Base-by-base conservation (phyloP, 2,113 vertebrate genomes). In the Otis tarda region DNA sequence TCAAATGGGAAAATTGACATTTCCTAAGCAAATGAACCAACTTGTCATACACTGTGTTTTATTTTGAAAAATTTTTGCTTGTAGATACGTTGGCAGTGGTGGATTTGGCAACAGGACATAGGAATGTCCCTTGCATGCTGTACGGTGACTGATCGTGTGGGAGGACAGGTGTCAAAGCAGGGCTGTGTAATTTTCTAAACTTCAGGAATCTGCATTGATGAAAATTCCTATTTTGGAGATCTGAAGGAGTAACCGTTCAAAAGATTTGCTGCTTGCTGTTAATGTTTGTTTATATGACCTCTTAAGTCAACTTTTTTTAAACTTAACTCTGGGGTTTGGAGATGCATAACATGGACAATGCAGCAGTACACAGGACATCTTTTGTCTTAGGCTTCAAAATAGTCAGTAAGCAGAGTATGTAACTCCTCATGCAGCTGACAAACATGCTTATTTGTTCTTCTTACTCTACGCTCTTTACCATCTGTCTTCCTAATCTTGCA, bases 131-230 rank as follows among this genome's bases (percentile, higher is more conserved):
- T 65, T 30, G 35, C 27, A 81, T 81, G 86, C 82, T 39, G 37
- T 53, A 11, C 50, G 68, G 75, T 64, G 73, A 39, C 11, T 60
- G 76, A 68, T 30, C 17, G 78, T 47, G 90, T 97, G 91, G 91
- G 95, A 95, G 94, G 93, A 94, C 70, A 88, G 92, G 88, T 91
- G 82, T 89, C 84, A 94, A 18, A 75, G 89, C 85, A 82, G 78
- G 78, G 73, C 67, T 85, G 65, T 28, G 77, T 47, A 77, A 15
- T 50, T 12, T 69, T 23, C 63, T 41, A 67, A 74, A 45, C 80
- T 95, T 97, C 77, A 96, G 87, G 89, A 96, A 91, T 71, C 53
- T 86, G 73, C 57, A 15, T 7, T 9, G 9, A 49, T 75, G 77
- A 94, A 63, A 83, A 95, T 57, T 60, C 73, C 56, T 65, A 21